Evolutionary conservation across 2,797 vertebrate genomes (phyloP), one percentile per base, ranked within the genome.

Genomic region (Acipenser ruthenus): DNA sequence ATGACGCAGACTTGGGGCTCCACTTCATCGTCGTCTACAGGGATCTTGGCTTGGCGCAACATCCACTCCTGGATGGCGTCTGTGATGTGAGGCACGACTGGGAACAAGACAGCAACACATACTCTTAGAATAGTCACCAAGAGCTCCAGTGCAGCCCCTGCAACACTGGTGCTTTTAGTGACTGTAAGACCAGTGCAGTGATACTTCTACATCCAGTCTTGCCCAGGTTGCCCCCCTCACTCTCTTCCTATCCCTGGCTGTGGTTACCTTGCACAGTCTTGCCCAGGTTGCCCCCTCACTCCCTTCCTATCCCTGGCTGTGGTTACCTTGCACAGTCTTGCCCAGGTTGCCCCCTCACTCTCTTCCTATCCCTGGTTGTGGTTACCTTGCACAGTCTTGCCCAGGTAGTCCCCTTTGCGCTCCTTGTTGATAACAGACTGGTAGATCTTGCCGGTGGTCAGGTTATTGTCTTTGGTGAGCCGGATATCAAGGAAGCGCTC

Each of bases 61-160:
- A 98, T 94, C 95, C 96, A 98, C 61, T 98, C 96, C 78, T 98
- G 96, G 74, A 98, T 95, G 2, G 96, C 94, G 75, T 98, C 95
- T n/a, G 96, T 98, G 85, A 98, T 98, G 75, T 98, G 96, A 62
- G 96, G 96, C 49, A 98, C 95, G 73, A 98, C 96, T 98, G 74
- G 58, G 50, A 3, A 15, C 11, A 12, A 58, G 18, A 15, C 10
- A 75, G 61, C 18, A 59, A 47, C 65, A 69, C 51, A 51, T 52
- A 53, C 15, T 63, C 59, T 74, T 66, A 72, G 68, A 65, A 7
- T 2, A 50, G 23, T 7, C 53, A 62, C 6, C 6, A 13, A 15
- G 6, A 9, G 50, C 3, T 7, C 47, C 8, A 37, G 9, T 6
- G 7, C 51, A 9, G 10, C 18, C 50, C 15, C 49, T 13, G 49